These are phyloP conservation scores for Stenchaetothrips biformis DNA, from an alignment of 2,888 invertebrate genomes.

Conservation along the genomic window DNA sequence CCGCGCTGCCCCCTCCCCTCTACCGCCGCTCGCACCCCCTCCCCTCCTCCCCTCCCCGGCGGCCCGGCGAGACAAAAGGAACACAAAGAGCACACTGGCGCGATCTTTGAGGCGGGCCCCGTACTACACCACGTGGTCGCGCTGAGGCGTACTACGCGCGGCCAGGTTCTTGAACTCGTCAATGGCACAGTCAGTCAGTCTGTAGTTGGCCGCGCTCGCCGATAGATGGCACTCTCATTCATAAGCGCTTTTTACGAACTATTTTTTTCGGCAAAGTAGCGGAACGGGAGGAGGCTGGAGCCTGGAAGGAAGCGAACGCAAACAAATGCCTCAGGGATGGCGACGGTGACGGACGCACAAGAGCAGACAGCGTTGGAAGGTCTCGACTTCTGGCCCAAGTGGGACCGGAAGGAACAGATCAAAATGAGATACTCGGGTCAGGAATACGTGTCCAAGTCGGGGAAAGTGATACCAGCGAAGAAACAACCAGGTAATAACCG, in stretches of 20 bases:
- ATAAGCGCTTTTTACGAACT: conserved; percentile 13
- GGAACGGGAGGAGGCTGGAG: conserved; percentile 4
- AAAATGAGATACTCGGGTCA: conserved; percentile 43
- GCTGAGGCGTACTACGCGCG: not conserved
- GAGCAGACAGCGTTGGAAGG: not conserved
- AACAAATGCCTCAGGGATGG: not conserved
- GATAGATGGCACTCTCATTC: conserved; percentile 20
- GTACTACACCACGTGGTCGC: conserved; percentile 12
- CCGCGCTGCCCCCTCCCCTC: not conserved
- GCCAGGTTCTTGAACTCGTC: conserved; percentile 23
- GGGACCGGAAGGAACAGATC: conserved; percentile 33
- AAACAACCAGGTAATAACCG: conserved; percentile 44
- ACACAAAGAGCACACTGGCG: conserved; percentile 20
- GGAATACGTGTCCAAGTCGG: conserved; percentile 50
- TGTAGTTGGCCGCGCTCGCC: conserved; percentile 5
- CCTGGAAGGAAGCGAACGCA: not conserved
- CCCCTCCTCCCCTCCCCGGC: not conserved
- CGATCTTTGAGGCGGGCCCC: conserved; percentile 4
- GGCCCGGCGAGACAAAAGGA: conserved; percentile 6
- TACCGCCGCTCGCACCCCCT: not conserved
- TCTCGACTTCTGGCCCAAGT: conserved; percentile 28
- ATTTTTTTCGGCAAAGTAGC: not conserved
- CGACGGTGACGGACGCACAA: not conserved
- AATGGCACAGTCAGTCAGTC: not conserved
- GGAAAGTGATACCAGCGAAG: conserved; percentile 50